Evolutionary conservation across 2,113 vertebrate genomes (phyloP).

Genomic region (Nesoenas mayeri): DNA sequence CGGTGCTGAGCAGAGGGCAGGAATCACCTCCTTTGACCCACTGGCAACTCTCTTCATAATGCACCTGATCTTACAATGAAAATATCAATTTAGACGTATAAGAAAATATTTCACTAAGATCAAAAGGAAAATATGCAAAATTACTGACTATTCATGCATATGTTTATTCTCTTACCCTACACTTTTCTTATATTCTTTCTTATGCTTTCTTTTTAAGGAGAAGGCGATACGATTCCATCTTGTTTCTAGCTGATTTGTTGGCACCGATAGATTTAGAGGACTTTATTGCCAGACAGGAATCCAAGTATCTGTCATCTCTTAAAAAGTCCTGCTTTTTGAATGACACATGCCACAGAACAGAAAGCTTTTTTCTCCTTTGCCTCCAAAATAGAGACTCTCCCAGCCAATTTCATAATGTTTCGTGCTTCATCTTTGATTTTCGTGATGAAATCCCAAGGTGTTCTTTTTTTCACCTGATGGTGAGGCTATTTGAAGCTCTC

Average conservation of each 20-base stretch:
- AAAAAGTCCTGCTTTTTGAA: neutral
- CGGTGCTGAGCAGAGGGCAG: neutral
- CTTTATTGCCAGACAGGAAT: neutral
- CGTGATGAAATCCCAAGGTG: neutral
- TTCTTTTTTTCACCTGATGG: neutral
- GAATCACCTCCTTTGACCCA: neutral
- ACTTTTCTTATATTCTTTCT: neutral
- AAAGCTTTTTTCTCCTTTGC: neutral
- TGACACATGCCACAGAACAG: neutral
- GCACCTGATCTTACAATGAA: neutral
- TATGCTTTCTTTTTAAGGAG: neutral
- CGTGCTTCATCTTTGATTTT: neutral
- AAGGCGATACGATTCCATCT: neutral
- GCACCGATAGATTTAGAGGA: neutral
- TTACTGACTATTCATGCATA: neutral
- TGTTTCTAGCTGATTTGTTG: neutral
- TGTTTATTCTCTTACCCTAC: neutral
- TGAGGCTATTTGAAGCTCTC: neutral
- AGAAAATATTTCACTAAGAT: neutral
- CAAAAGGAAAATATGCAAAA: neutral
- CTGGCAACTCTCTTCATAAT: neutral
- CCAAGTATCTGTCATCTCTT: slow-evolving; percentile 31
- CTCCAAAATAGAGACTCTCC: neutral
- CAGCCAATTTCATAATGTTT: neutral
- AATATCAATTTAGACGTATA: neutral